Evolutionary conservation across 2,797 vertebrate species (phyloP).

Genomic region (Pygocentrus nattereri): DNA sequence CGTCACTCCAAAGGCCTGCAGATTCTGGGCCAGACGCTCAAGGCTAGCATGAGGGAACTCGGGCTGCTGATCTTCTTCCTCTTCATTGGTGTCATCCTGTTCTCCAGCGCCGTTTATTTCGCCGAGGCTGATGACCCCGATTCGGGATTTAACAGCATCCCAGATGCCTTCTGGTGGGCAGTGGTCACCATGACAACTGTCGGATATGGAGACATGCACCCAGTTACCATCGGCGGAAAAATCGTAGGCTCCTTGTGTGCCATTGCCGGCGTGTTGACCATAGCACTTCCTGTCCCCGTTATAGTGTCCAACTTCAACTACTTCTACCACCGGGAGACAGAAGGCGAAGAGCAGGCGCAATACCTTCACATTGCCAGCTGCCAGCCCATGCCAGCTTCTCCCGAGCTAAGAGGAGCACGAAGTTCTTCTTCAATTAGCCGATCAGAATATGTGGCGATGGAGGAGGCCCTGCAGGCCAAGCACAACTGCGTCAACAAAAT

Average conservation of each 20-base stretch:
- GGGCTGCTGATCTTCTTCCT: constrained; percentile 96
- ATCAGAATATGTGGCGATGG: constrained; percentile 98
- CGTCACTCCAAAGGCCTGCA: constrained; percentile 97
- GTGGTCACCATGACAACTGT: constrained; percentile 99
- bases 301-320: constrained; percentile 99
- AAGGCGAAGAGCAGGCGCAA: constrained; percentile 97
- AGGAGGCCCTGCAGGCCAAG: constrained; percentile 89
- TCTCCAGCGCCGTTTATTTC: constrained; percentile 97
- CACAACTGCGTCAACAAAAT: constrained; percentile 95
- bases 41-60: constrained; percentile 95
- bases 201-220: constrained; percentile 98
- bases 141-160: constrained; percentile 95
- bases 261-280: constrained; percentile 96
- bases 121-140: constrained; percentile 95
- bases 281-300: constrained; percentile 94
- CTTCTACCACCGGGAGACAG: constrained; percentile 97
- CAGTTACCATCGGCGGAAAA: constrained; percentile 97
- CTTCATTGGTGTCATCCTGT: constrained; percentile 97
- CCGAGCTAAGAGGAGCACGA: constrained; percentile 89
- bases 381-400: constrained; percentile 87
- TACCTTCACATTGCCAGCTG: constrained; percentile 96
- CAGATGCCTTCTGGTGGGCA: constrained; percentile 99
- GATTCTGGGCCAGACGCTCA: constrained; percentile 97
- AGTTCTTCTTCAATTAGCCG: constrained; percentile 95
- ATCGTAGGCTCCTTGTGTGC: constrained; percentile 97